Base-by-base conservation (phyloP, 2,797 vertebrate genomes). In the Melanitta fusca region DNA sequence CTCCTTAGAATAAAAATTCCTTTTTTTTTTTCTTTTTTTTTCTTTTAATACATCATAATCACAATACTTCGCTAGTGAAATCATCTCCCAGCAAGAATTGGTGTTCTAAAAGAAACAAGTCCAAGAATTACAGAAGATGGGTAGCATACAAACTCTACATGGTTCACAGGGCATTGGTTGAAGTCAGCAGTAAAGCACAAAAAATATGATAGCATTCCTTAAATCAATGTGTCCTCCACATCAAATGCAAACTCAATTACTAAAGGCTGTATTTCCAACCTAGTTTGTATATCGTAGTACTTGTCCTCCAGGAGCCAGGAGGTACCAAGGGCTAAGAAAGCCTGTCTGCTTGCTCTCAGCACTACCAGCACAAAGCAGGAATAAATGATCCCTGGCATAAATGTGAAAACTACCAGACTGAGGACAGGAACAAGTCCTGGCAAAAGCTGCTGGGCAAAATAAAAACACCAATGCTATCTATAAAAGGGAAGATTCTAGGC, bases 1-100 rank as follows among this genome's bases (percentile, higher is more conserved):
- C 86, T 87, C 94, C 49, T 57, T 82, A 61, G 47, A 95, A 94
- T 95, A 66, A 82, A 97, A 96, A 92, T 57, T 70, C 84, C 72
- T 91, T 74, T 61, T 56, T 68, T 85, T 75, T 91, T 75, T 91
- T 74, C n/a, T n/a, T n/a, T n/a, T 57, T 57, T 72, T 85, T 75
- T 57, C 70, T 85, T 75, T 91, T 65, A 60, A 66, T 81, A 32
- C 34, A 62, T 89, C 74, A 81, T 24, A 88, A 83, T 85, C 19
- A 43, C 14, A 22, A 16, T 14, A 39, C 43, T 47, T 73, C 11
- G 7, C 74, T 72, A 58, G 22, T 38, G 60, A 69, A 65, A 49
- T 82, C 43, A 69, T 61, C 30, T 41, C 73, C 20, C 11, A 21
- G 64, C 45, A 72, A 92, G 58, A 60, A 56, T 79, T 64, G 62